A percentile compares a stretch with the other conserved stretches of the same genome.
phyloP scores from a whole-genome alignment of 2,888 invertebrate genomes.

The Arge pagana region DNA sequence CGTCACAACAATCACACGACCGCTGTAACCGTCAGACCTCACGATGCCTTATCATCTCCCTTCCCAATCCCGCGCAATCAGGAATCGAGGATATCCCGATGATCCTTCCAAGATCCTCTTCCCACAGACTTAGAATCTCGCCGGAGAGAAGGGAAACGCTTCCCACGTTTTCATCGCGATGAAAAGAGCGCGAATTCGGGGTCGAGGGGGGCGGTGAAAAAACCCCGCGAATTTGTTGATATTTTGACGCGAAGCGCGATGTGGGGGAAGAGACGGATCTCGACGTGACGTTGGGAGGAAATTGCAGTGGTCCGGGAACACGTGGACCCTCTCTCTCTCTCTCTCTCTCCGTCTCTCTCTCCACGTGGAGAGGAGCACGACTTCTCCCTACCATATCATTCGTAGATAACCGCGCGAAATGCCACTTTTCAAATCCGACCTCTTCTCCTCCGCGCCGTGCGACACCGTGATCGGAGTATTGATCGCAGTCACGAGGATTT shows the following conservation, averaged over 20 bases:
- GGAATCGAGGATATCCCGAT: slow-evolving; percentile 3
- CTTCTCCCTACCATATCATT: slow-evolving; percentile 56
- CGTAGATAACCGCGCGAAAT: slow-evolving; percentile 58
- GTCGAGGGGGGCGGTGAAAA: background rate
- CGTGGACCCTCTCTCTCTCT: slow-evolving; percentile 1
- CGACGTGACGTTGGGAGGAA: background rate
- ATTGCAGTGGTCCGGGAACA: background rate
- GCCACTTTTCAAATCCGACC: slow-evolving; percentile 59
- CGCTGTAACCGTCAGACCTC: background rate
- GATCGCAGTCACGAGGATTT: slow-evolving; percentile 52
- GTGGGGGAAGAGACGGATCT: no score
- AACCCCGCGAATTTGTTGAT: no score
- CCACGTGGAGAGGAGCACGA: slow-evolving; percentile 50
- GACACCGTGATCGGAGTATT: slow-evolving; percentile 38
- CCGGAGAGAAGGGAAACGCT: no score
- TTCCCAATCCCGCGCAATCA: slow-evolving; percentile 6
- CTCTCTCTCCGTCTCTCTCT: slow-evolving; percentile 22
- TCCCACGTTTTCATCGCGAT: no score
- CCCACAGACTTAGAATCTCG: no score
- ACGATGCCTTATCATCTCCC: slow-evolving; percentile 4
- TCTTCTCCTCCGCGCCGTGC: slow-evolving; percentile 48
- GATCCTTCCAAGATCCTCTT: slow-evolving; percentile 6
- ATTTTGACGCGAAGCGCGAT: no score
- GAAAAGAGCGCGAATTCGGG: no score
- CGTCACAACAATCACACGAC: no score